A percentile compares a stretch with the other conserved stretches of the same genome.
phyloP scores from a whole-genome alignment of 2,888 invertebrate species.

The Phalera bucephala region DNA sequence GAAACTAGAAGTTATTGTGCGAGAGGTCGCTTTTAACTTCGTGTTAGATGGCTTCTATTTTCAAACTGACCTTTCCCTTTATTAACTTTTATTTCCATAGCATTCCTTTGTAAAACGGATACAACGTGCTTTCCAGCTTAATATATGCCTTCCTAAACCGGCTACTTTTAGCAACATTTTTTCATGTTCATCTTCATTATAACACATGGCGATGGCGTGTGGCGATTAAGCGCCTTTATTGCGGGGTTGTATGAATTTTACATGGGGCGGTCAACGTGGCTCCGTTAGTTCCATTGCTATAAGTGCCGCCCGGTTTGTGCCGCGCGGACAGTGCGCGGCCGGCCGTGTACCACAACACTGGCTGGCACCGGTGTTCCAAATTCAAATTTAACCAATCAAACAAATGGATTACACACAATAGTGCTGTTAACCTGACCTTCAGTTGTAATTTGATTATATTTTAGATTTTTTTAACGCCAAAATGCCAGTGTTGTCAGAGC shows the following conservation, averaged over 20 bases:
- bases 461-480: constrained; percentile 34
- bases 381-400: constrained; percentile 42
- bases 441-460: constrained; percentile 30
- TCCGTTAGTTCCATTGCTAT: constrained; percentile 61
- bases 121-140: constrained; percentile 18
- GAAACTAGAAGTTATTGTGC: constrained; percentile 19
- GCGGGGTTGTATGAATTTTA: constrained; percentile 67
- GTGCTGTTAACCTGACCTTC: constrained; percentile 65
- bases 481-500: constrained; percentile 70
- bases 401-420: constrained; percentile 59
- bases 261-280: constrained; percentile 62
- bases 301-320: constrained; percentile 58
- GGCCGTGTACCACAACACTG: constrained; percentile 71
- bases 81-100: constrained; percentile 19
- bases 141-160: constrained; percentile 31
- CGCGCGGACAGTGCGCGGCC: constrained; percentile 74
- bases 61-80: constrained; percentile 40
- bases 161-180: constrained; percentile 34
- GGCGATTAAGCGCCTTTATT: constrained; percentile 41
- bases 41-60: constrained; percentile 22
- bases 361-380: constrained; percentile 60
- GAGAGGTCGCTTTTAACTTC: constrained; percentile 22
- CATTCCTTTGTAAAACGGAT: constrained; percentile 22
- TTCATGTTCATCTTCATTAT: constrained; percentile 48
- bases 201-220: constrained; percentile 52